Evolutionary conservation across 2,113 vertebrate species (phyloP), one percentile per base, ranked within the genome.

Genomic region (Natator depressus): DNA sequence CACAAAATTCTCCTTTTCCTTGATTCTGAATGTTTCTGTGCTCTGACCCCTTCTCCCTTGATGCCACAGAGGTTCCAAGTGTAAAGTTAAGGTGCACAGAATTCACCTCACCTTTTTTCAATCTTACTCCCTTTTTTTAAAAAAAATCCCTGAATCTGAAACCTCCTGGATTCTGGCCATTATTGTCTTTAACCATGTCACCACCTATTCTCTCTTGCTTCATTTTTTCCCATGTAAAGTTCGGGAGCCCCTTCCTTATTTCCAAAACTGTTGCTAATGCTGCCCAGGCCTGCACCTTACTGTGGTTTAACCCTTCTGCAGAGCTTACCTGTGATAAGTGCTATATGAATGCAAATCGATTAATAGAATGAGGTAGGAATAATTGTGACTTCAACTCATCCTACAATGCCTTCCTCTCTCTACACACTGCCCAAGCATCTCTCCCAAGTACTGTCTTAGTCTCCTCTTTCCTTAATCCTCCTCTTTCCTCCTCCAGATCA

Each of bases 81-180:
- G 4, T 4, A 80, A 57, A 38, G 29, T 0, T 54, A 78, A 38
- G 0, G 2, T 4, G 53, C n/a, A 27, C 31, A n/a, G 27, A 11
- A 29, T 47, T 25, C n/a, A 17, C 53, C 27, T 62, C 84, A 65
- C 82, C 55, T 89, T 89, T 76, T 76, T 35, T 1, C 65, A 72
- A 14, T 62, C 57, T 69, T n/a, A 6, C 16, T 72, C 35, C 19
- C 38, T 10, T 35, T 69, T n/a, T n/a, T 35, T n/a, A 35, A 49
- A 49, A 49, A 49, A 49, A 49, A 35, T 62, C 11, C 49, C 9
- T 0, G 1, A 42, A 2, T 24, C n/a, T 6, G 51, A 53, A 57
- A 65, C 13, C 6, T 35, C 47, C 16, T 0, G 3, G 27, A 69
- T 69, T 69, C 62, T n/a, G 62, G 62, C 31, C 62, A 69, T n/a